Evolutionary conservation across 1,140 invertebrate genomes (phyloP), one percentile per base, ranked within the genome.

Genomic region (Hirudo medicinalis): DNA sequence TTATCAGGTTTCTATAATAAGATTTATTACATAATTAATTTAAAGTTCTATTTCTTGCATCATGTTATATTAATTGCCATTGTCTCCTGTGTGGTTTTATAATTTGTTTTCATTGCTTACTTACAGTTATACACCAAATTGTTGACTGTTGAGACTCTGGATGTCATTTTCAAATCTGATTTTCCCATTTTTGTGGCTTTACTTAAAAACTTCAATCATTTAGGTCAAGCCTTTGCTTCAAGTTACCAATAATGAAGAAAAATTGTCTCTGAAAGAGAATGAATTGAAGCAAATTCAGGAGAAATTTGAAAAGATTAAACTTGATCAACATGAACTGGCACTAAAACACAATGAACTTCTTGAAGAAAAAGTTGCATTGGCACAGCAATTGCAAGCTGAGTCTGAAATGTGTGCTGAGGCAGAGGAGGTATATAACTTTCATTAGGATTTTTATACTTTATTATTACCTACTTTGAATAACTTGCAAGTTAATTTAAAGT

Each of bases 241-340:
- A 83, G 95, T 99, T 0, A 98, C 96, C 0, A 97, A 97, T 79
- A 93, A 97, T 81, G 97, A 99, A 81, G 94, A 97, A 80, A 97
- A 97, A 79, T 81, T 99, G 2, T 90, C 89, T 19, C 90, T 92
- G 77, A 97, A 97, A 81, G 95, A 99, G 82, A 93, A 97, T 78
- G 97, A 99, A 83, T 82, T 99, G 27, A 89, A 91, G 76, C 89
- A 90, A 80, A 88, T 95, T 54, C 88, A 90, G 71, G 93, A 97
- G 73, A 89, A 90, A 76, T 84, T 94, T 32, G 92, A 95, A 17
- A 84, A 85, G 70, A 88, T 91, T 77, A 82, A 90, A 74, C 89
- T 88, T 78, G 86, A 88, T 5, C 87, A 88, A 20, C 86, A 90
- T 77, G 93, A 96, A 77, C 43, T 84, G 25, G 83, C 84, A 72